Base-by-base conservation (phyloP, 2,797 vertebrate species). In the Coranthus polyacanthus region DNA sequence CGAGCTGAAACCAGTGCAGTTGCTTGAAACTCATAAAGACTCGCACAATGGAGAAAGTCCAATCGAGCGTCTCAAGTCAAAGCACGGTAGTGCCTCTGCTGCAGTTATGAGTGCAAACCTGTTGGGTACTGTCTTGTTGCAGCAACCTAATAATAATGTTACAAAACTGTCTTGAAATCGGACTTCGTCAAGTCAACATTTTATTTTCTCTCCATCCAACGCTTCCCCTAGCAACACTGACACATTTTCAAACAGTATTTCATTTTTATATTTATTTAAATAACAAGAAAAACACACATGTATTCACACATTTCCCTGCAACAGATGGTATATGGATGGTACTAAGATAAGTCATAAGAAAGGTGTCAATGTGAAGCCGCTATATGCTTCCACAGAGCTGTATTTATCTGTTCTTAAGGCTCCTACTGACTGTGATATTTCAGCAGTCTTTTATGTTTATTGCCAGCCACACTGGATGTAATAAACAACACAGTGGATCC, bases 291-390 rank as follows among this genome's bases (percentile, higher is more conserved):
- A 18, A 62, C 6, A 66, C 62, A 71, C 66, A 60, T 39, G 52
- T 20, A 34, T 83, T 90, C 78, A 78, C 84, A 87, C 83, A 32
- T 85, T 63, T 66, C 39, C n/a, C 56, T 29, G 32, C 38, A 84
- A 78, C 87, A 88, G 85, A 89, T 85, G 86, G 80, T 63, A 24
- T 24, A 37, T 26, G 64, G 47, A 68, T 60, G 70, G 32, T 52
- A 18, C 54, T 7, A 5, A 50, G 54, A 67, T 64, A 75, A 63
- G 22, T 16, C 22, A 45, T 52, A 20, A 69, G 26, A 59, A 57
- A 86, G 75, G 75, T 78, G 84, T 78, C 20, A 11, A 72, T 52
- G 50, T 22, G 59, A 71, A 87, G 72, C 78, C 68, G 83, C 72
- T 50, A 38, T 34, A 59, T 59, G 64, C 13, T 62, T 70, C 64